Conservation (phyloP, 2,797 vertebrate species). For the Aphelocoma californica region DNA sequence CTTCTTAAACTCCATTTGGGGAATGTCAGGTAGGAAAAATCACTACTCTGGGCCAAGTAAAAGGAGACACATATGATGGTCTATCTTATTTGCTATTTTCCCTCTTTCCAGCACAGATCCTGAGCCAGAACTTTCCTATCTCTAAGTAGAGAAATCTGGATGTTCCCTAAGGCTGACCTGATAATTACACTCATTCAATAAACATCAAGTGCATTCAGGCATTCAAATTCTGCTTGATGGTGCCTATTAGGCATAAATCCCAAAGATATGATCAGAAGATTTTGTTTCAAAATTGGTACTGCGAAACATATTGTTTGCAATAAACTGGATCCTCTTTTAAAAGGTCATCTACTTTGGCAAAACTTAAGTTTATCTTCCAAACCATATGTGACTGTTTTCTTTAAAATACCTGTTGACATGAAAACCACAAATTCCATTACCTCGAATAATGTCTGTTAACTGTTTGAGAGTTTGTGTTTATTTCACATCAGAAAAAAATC, state of each 20-base stretch:
- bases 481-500: background rate
- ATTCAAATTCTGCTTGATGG: background rate
- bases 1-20: background rate
- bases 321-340: background rate
- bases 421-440: background rate
- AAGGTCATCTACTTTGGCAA: background rate
- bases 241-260: background rate
- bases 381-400: background rate
- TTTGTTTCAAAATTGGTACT: background rate
- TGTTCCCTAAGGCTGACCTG: background rate
- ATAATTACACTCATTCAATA: background rate
- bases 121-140: background rate
- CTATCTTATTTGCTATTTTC: background rate
- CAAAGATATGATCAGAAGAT: background rate
- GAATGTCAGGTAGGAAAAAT: background rate
- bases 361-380: background rate
- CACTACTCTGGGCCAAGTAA: background rate
- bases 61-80: background rate
- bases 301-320: background rate
- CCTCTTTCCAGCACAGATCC: background rate
- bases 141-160: background rate
- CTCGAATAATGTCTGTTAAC: background rate
- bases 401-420: background rate
- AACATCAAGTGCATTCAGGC: background rate
- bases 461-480: background rate